Base-by-base conservation (phyloP, 2,113 vertebrate species). In the Syngnathoides biaculeatus region DNA sequence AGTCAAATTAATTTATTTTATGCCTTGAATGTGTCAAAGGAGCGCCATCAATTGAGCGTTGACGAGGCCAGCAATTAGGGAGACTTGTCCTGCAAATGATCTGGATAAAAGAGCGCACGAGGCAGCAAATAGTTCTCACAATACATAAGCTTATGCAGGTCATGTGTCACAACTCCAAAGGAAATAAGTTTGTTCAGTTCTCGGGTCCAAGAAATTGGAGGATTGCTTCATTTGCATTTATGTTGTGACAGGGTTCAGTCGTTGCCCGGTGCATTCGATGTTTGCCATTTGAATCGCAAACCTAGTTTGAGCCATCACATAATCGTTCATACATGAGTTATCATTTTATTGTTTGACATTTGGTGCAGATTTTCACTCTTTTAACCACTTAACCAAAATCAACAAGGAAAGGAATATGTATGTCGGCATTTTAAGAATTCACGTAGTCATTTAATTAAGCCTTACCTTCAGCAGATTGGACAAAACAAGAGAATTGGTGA, bases 21-120 rank as follows among this genome's bases (percentile, higher is more conserved):
- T 74, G 74, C 70, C 70, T 60, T 70, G 30, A 75, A 77, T 68
- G 72, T 80, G 73, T 69, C 78, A 72, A 24, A 71, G 68, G 48
- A 64, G 69, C 67, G 53, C 45, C 64, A 73, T 80, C 78, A 71
- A 11, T 78, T 80, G 69, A 65, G 64, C 60, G 66, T 76, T 78
- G 56, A 64, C 56, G 48, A 65, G 40, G 50, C 64, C 71, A 68
- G 64, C 73, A 78, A 81, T 67, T 66, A 75, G 72, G 71, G 40
- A 68, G 45, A 79, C 47, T 79, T 75, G 66, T 61, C 64, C 71
- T 42, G 55, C 60, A 59, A 59, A 38, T 39, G 10, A 20, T 59
- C 57, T 12, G 30, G 10, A n/a, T 20, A 59, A 59, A 38, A 11
- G 30, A 30, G 35, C 2, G 20, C 10, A 30, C 22, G 48, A 14